Evolutionary conservation across 2,113 vertebrate genomes (phyloP), one percentile per base, ranked within the genome.

Genomic region (Phainopepla nitens): DNA sequence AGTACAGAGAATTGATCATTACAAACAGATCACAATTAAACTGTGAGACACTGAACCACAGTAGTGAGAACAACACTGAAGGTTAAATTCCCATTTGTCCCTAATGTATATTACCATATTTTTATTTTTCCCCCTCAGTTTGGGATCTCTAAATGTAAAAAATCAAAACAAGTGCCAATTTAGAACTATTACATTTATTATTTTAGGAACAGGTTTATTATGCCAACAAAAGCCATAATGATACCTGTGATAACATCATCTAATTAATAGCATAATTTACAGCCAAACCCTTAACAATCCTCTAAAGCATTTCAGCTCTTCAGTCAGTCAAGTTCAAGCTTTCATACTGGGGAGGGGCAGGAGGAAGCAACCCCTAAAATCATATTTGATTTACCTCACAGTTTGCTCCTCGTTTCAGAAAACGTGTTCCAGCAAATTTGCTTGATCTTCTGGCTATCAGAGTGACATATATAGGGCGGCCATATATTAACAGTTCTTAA

Each of bases 371-470:
- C 4, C 9, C 27, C 29, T 75, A 70, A 78, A 93, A 84, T 25
- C 20, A 13, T 42, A 31, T 57, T 36, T 80, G 9, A 33, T 92
- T 98, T 98, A 99, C 99, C 99, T 99, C 98, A 93, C 98, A 99
- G 97, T 99, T 99, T 89, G 99, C 97, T 76, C 99, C 99, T 97
- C 99, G 99, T 97, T 99, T 99, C 85, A 99, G 98, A 97, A 99
- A 99, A 66, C 99, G 99, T 16, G 99, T 99, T 62, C 99, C 99
- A 36, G 99, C 99, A 96, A 99, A 99, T 96, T 98, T 99, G 94
- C 99, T 99, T 96, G 99, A 99, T 91, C 99, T 99, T 94, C 99
- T 98, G 68, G 99, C 99, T 93, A 99, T 99, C 80, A 99, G 98
- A 64, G 99, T 99, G 93, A 99, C 98, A 79, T 99, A 98, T 83